Percentiles rank a stretch among this genome's conserved stretches.
Conservation (phyloP, 2,888 invertebrate genomes). For the Fabriciana adippe region DNA sequence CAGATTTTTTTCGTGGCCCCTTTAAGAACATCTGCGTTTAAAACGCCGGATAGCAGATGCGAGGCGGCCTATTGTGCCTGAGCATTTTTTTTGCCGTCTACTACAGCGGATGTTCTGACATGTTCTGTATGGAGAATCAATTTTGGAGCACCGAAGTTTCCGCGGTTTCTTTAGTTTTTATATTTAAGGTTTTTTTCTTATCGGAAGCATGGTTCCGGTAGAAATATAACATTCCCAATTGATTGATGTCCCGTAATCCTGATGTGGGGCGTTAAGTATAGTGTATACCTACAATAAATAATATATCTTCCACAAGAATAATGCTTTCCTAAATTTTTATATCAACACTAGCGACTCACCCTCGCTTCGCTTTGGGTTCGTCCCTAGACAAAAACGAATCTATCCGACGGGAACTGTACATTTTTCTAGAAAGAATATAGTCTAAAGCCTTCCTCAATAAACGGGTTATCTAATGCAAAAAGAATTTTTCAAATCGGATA, state of each 20-base stretch:
- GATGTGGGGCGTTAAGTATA: neutral
- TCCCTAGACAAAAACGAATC: too few species aligned
- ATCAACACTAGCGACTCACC: too few species aligned
- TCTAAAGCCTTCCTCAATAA: too few species aligned
- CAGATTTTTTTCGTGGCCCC: slow-evolving; percentile 60
- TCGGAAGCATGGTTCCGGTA: slow-evolving; percentile 41
- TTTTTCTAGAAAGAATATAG: too few species aligned
- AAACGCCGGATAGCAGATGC: slow-evolving; percentile 71
- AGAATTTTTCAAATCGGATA: too few species aligned
- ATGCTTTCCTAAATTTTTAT: too few species aligned
- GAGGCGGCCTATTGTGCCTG: slow-evolving; percentile 58
- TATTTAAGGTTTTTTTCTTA: slow-evolving; percentile 41
- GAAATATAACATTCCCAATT: slow-evolving; percentile 19
- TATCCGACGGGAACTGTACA: too few species aligned
- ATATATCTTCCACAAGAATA: too few species aligned
- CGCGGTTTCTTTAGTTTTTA: slow-evolving; percentile 48
- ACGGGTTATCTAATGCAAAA: too few species aligned
- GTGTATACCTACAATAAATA: too few species aligned
- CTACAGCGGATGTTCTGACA: slow-evolving; percentile 41
- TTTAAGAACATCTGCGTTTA: slow-evolving; percentile 64
- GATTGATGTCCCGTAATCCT: slow-evolving; percentile 18
- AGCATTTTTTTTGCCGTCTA: slow-evolving; percentile 52
- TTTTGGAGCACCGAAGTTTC: slow-evolving; percentile 65
- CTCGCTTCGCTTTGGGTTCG: too few species aligned
- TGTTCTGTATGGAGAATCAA: slow-evolving; percentile 53